Percentiles rank a stretch among this genome's conserved stretches.
These are phyloP conservation scores for Priocnemis perturbator DNA, from an alignment of 2,888 invertebrate genomes.

Conservation along the genomic window DNA sequence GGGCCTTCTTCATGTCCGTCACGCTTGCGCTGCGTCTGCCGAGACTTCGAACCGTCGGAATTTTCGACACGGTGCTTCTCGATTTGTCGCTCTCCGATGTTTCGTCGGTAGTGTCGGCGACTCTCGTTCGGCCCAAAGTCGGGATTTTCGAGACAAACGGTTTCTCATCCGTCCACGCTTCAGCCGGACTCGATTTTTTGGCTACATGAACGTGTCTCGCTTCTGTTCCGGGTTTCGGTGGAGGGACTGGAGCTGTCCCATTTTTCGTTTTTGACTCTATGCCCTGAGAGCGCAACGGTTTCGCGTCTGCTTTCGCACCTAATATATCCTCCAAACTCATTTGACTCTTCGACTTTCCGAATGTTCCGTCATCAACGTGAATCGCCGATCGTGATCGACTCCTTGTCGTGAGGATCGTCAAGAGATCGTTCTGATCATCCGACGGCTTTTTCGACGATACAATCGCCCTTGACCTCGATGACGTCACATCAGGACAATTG, in stretches of 20 bases:
- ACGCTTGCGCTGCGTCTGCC: conserved; percentile 75
- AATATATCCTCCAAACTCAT: conserved; percentile 70
- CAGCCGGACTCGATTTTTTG: conserved; percentile 40
- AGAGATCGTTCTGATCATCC: conserved; percentile 60
- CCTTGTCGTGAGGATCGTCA: conserved; percentile 67
- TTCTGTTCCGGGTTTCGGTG: background rate
- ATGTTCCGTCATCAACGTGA: conserved; percentile 64
- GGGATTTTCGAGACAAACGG: conserved; percentile 63
- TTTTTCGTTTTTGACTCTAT: conserved; percentile 34
- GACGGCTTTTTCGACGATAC: conserved; percentile 37
- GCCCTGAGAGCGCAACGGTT: conserved; percentile 45
- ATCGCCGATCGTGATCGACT: conserved; percentile 69
- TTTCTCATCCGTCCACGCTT: conserved; percentile 57
- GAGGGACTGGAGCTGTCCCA: background rate
- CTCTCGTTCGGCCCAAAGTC: conserved; percentile 50
- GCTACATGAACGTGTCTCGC: conserved; percentile 5
- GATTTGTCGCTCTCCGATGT: background rate
- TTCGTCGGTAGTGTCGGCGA: conserved; percentile 40
- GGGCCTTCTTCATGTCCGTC: conserved; percentile 79
- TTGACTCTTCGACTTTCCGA: conserved; percentile 63
- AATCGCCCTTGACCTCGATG: conserved; percentile 21
- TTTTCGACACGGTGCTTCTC: conserved; percentile 42
- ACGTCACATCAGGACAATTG: conserved; percentile 14
- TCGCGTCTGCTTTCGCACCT: conserved; percentile 53
- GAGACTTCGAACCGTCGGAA: conserved; percentile 61